These are phyloP conservation scores for Lobophora halterata DNA, from an alignment of 2,888 invertebrate species.

Conservation along the genomic window DNA sequence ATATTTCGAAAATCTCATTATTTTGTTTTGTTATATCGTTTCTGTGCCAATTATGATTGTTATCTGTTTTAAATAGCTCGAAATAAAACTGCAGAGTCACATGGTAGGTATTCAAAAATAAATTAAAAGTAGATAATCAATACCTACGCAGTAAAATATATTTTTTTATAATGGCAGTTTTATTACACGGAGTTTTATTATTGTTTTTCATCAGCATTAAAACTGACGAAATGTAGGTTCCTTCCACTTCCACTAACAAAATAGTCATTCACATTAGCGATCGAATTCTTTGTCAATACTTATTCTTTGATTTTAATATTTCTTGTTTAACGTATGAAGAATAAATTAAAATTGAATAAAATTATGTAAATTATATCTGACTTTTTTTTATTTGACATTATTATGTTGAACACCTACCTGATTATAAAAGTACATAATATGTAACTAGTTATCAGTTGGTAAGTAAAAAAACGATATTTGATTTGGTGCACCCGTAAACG, in stretches of 20 bases:
- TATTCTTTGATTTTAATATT: slow-evolving; percentile 45
- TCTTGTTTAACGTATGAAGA: slow-evolving; percentile 53
- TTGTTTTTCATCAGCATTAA: slow-evolving; percentile 30
- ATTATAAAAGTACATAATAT: no score
- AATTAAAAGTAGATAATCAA: slow-evolving; percentile 1
- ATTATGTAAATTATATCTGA: slow-evolving; percentile 22
- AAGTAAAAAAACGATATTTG: no score
- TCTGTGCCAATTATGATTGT: slow-evolving; percentile 61
- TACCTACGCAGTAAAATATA: background rate
- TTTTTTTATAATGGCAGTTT: slow-evolving; percentile 17
- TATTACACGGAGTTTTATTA: slow-evolving; percentile 32
- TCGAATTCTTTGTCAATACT: slow-evolving; percentile 32
- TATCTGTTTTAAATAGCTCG: slow-evolving; percentile 43
- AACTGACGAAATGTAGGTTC: no score
- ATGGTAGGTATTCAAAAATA: slow-evolving; percentile 12
- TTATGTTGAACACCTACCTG: no score
- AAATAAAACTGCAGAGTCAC: slow-evolving; percentile 38
- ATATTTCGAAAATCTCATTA: slow-evolving; percentile 40
- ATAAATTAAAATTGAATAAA: slow-evolving; percentile 50
- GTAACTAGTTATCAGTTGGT: no score
- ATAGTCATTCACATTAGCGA: slow-evolving; percentile 36
- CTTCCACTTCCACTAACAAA: no score
- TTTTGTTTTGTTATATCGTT: slow-evolving; percentile 39
- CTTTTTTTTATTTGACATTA: slow-evolving; percentile 6
- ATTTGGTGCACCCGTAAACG: no score